Evolutionary conservation across 2,113 vertebrate genomes (phyloP).

Genomic region (Boulengeromyrus knoepffleri): DNA sequence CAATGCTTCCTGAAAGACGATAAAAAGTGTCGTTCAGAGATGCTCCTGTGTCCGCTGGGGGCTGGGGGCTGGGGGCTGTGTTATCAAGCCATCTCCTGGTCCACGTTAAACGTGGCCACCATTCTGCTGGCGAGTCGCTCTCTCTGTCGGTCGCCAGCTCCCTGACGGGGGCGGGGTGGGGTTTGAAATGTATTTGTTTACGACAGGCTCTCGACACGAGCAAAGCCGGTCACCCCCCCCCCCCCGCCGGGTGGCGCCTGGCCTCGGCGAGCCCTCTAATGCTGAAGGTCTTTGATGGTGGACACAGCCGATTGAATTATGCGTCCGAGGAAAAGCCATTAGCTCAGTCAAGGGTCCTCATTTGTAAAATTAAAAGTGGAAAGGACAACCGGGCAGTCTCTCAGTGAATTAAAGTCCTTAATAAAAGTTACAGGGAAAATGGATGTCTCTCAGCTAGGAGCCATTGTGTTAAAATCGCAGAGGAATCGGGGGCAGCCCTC

Average conservation of each 20-base stretch:
- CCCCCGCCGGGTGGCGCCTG: conserved; percentile 49
- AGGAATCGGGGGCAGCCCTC: conserved; percentile 30
- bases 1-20: conserved; percentile 49
- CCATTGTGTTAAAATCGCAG: conserved; percentile 29
- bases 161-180: conserved; percentile 24
- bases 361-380: conserved; percentile 72
- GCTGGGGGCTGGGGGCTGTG: not conserved
- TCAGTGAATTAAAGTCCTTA: conserved; percentile 58
- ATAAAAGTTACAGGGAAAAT: conserved; percentile 37
- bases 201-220: conserved; percentile 50
- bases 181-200: conserved; percentile 51
- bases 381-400: conserved; percentile 65
- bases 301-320: conserved; percentile 70
- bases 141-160: conserved; percentile 33
- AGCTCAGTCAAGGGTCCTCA: conserved; percentile 63
- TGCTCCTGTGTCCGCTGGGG: conserved; percentile 36
- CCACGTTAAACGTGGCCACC: conserved; percentile 21
- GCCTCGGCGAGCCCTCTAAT: conserved; percentile 51
- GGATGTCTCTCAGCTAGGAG: conserved; percentile 43
- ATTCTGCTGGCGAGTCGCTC: not conserved
- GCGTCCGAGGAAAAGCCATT: conserved; percentile 70
- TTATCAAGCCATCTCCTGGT: conserved; percentile 10
- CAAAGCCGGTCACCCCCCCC: conserved; percentile 34
- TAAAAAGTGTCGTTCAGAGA: conserved; percentile 51
- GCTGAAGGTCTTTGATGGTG: conserved; percentile 63